Conservation (phyloP, 2,888 invertebrate genomes). For the Argyresthia goedartella region DNA sequence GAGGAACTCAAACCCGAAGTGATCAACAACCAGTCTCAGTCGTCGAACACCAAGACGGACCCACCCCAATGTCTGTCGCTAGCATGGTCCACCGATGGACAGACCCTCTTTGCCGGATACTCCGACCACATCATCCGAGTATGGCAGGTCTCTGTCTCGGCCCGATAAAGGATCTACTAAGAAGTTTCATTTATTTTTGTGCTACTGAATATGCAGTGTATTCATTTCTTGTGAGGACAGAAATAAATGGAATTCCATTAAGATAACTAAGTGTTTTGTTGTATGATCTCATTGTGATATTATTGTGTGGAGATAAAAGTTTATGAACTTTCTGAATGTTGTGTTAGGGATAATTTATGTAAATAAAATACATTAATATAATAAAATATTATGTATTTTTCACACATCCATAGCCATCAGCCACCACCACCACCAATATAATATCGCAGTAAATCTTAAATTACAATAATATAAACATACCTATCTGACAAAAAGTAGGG, state of each 20-base stretch:
- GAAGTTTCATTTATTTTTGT: conserved; percentile 64
- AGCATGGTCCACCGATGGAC: conserved; percentile 99
- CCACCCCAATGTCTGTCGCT: conserved; percentile 96
- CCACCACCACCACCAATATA: too few species aligned
- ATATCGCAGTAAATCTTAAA: too few species aligned
- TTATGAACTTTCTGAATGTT: not conserved
- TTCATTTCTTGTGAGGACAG: conserved; percentile 34
- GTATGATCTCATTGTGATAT: conserved; percentile 36
- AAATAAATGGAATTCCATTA: conserved; percentile 62
- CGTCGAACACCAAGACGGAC: conserved; percentile 84
- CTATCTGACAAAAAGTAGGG: too few species aligned
- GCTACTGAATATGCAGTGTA: conserved; percentile 21
- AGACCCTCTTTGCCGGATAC: conserved; percentile 98
- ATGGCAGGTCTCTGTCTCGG: conserved; percentile 96
- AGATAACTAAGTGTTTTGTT: conserved; percentile 44
- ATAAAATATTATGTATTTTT: not conserved
- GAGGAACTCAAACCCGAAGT: conserved; percentile 98
- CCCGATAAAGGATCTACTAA: conserved; percentile 70
- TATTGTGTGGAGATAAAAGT: conserved; percentile 7
- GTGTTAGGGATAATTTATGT: not conserved
- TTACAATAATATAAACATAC: too few species aligned
- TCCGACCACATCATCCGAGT: conserved; percentile 98
- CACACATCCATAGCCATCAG: not conserved
- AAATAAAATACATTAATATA: conserved; percentile 2
- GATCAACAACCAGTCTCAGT: conserved; percentile 65